A percentile compares a stretch with the other conserved stretches of the same genome.
phyloP scores from a whole-genome alignment of 2,797 vertebrate species.

The Notolabrus celidotus region DNA sequence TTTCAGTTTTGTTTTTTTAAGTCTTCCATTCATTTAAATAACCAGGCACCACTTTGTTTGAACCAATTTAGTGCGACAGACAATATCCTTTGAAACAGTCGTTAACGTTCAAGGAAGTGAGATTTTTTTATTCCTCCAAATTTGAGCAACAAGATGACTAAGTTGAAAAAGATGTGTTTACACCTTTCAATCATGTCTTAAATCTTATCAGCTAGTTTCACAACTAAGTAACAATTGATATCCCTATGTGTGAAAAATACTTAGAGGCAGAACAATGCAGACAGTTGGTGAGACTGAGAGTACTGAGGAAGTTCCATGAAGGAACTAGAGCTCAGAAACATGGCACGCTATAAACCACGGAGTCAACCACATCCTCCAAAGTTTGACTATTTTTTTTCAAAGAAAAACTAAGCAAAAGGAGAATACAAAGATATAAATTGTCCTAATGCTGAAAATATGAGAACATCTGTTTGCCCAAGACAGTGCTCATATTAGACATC shows the following conservation, averaged over 20 bases:
- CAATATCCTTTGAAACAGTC: too few species aligned
- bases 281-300: background rate
- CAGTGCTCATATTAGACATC: background rate
- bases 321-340: conserved; percentile 30
- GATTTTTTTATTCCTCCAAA: too few species aligned
- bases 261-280: fast-evolving
- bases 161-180: too few species aligned
- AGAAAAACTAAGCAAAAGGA: background rate
- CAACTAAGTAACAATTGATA: background rate
- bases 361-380: conserved; percentile 61
- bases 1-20: too few species aligned
- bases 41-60: too few species aligned
- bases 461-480: background rate
- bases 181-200: background rate
- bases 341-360: background rate
- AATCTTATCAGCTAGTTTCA: background rate
- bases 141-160: too few species aligned
- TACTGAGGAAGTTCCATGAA: background rate
- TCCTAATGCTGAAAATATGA: background rate
- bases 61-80: too few species aligned
- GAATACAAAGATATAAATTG: background rate
- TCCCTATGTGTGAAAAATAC: background rate
- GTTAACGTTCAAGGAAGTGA: too few species aligned
- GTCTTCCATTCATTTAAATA: too few species aligned
- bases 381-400: background rate